These are phyloP conservation scores for Zhengitettix transpicula DNA, from an alignment of 2,888 invertebrate species.

Conservation along the genomic window DNA sequence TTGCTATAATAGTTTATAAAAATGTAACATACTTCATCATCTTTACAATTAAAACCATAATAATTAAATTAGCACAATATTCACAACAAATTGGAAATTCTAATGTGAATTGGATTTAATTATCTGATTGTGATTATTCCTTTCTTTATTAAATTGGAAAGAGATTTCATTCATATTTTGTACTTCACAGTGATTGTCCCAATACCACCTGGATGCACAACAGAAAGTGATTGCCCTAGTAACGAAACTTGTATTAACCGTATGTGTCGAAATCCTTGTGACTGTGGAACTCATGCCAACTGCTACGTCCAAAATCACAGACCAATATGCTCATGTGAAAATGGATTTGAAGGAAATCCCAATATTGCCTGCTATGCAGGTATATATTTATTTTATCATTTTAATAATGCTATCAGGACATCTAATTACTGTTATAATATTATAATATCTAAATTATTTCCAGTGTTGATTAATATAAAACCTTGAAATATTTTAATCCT, in stretches of 20 bases:
- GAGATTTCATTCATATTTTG: too few relatives aligned
- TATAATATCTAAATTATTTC: too few relatives aligned
- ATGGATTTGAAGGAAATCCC: conserved; percentile 76
- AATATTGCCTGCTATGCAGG: conserved; percentile 55
- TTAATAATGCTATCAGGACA: neutral
- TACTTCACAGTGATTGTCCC: conserved; percentile 34
- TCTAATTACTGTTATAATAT: neutral
- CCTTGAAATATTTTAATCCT: too few relatives aligned
- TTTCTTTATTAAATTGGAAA: too few relatives aligned
- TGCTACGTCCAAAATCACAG: conserved; percentile 70
- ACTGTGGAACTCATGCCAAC: conserved; percentile 69
- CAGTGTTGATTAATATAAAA: too few relatives aligned
- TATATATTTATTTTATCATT: conserved; percentile 14
- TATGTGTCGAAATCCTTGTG: conserved; percentile 73
- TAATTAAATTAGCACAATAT: too few relatives aligned
- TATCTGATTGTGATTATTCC: too few relatives aligned
- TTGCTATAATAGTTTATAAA: too few relatives aligned
- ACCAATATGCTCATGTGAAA: conserved; percentile 70
- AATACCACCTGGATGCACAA: conserved; percentile 48
- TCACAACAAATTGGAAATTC: too few relatives aligned
- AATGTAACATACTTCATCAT: too few relatives aligned
- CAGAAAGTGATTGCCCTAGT: conserved; percentile 60
- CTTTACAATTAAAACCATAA: too few relatives aligned
- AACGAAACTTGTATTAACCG: conserved; percentile 73
- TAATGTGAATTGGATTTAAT: too few relatives aligned